Evolutionary conservation across 2,113 vertebrate genomes (phyloP).

Genomic region (Brachypteracias leptosomus): DNA sequence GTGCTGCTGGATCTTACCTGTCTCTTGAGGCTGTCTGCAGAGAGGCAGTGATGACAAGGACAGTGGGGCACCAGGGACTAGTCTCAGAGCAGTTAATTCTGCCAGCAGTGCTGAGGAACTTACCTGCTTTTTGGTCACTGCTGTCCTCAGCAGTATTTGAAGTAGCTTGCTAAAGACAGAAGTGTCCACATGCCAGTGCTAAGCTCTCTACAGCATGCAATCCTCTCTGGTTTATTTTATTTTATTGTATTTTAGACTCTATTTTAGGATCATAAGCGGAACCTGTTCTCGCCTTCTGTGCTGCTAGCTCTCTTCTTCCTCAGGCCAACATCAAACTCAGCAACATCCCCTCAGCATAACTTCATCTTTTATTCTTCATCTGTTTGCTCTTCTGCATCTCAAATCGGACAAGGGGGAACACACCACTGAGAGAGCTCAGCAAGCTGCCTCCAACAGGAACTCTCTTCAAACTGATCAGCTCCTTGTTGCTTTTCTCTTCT

Average conservation of each 20-base stretch:
- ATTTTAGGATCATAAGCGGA: neutral
- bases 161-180: neutral
- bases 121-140: neutral
- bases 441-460: too few relatives aligned
- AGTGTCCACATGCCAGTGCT: neutral
- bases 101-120: neutral
- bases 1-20: neutral
- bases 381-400: too few relatives aligned
- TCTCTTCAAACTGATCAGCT: too few relatives aligned
- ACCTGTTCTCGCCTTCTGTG: neutral
- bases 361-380: too few relatives aligned
- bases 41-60: neutral
- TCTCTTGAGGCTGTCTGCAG: neutral
- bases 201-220: neutral
- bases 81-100: neutral
- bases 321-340: too few relatives aligned
- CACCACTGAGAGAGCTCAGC: too few relatives aligned
- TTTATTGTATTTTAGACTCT: neutral
- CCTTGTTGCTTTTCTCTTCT: too few relatives aligned
- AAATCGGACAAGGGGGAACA: too few relatives aligned
- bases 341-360: too few relatives aligned
- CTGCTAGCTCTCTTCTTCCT: too few relatives aligned
- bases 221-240: neutral
- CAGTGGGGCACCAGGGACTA: neutral
- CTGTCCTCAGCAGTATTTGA: slow-evolving; percentile 36